These are phyloP conservation scores for Drepana arcuata DNA, from an alignment of 1,140 invertebrate species.

Conservation along the genomic window DNA sequence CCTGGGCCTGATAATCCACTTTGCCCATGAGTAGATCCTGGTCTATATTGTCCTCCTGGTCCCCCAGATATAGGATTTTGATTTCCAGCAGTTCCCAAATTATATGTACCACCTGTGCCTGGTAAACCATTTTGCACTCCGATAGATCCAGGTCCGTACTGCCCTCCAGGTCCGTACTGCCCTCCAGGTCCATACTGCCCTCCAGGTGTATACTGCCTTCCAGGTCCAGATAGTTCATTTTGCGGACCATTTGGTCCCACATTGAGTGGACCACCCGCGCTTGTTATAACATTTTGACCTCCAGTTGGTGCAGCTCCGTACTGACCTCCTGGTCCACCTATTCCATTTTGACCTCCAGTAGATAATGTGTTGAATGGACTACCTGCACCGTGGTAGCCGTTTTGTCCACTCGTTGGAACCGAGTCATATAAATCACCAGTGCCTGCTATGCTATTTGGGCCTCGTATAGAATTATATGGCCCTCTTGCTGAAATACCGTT, in stretches of 20 bases:
- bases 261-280: too few relatives aligned
- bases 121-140: conserved; percentile 14
- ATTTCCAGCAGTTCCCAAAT: conserved; percentile 5
- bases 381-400: conserved; percentile 4
- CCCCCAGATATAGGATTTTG: background rate
- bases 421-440: too few relatives aligned
- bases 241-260: too few relatives aligned
- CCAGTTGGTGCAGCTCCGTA: conserved; percentile 1
- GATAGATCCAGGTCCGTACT: conserved; percentile 1
- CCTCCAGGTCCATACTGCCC: conserved; percentile 9
- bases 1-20: conserved; percentile 1
- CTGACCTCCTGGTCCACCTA: conserved; percentile 4
- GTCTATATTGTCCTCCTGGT: conserved; percentile 4
- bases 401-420: too few relatives aligned
- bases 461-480: background rate
- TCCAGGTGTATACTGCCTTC: conserved; percentile 4
- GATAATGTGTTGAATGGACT: too few relatives aligned
- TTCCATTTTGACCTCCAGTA: conserved; percentile 6
- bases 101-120: conserved; percentile 23
- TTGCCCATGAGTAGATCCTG: conserved; percentile 13
- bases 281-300: too few relatives aligned
- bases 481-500: background rate
- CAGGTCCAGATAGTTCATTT: conserved; percentile 4
- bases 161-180: conserved; percentile 3
- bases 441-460: too few relatives aligned